Base-by-base conservation (phyloP, 2,797 vertebrate species). In the Huso huso region DNA sequence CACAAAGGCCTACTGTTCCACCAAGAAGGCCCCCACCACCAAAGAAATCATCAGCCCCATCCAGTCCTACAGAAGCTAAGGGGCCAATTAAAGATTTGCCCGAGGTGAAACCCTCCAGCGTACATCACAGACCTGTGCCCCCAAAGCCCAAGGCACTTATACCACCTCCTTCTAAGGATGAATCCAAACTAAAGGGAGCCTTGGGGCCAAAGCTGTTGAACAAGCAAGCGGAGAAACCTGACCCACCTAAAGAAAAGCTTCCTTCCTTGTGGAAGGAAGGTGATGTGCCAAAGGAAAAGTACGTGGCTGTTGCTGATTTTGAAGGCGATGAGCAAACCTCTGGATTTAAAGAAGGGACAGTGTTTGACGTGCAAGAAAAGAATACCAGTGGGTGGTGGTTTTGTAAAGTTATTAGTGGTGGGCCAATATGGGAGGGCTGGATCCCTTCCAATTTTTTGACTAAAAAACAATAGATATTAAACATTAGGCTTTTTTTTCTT, bases 381-480 rank as follows among this genome's bases (percentile, higher is more conserved):
- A 96, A 89, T 76, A 90, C 81, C 88, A 96, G 86, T 0, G 97
- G 97, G 68, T 99, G 97, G 97, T 97, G 97, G 97, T 95, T 98
- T 85, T 99, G 97, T 88, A 97, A 93, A 83, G 93, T 93, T 10
- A 79, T 93, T 62, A 86, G 89, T 0, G 89, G 87, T 61, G 93
- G 91, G 6, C 79, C 82, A 0, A 82, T 85, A 73, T 89, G 87
- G 71, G 95, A 98, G 91, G 91, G 94, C 91, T 99, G 97, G 97
- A 95, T 99, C 83, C 97, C 97, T 84, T 99, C 96, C 66, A 99
- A 98, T 80, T 99, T 97, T 85, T 91, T 99, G 76, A 83, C 88
- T 73, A 98, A 96, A 88, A 98, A 98, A 86, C 93, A 89, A 0
- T 99, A 96, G 82, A 73, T 10, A 11, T 74, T 55, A 18, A 64